These are phyloP conservation scores for Trididemnum miniatum DNA, from an alignment of 23 tunicate genomes.

Conservation along the genomic window DNA sequence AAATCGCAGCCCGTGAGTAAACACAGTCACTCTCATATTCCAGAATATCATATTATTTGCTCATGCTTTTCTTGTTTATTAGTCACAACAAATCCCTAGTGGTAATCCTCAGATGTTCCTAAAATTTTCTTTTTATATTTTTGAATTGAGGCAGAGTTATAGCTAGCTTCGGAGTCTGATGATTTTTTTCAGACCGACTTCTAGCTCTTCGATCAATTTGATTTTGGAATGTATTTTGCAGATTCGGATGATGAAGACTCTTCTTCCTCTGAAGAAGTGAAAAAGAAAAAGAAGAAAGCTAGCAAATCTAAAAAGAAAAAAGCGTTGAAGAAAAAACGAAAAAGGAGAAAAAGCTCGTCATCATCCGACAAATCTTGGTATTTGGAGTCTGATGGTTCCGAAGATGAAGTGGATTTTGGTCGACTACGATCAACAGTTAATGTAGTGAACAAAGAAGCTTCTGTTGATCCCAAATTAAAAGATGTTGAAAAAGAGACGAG, in stretches of 20 bases:
- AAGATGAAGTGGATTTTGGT: neutral
- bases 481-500: neutral
- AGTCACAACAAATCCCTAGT: too few relatives aligned
- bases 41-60: too few relatives aligned
- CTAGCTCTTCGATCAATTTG: neutral
- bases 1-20: too few relatives aligned
- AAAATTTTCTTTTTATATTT: too few relatives aligned
- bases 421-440: neutral
- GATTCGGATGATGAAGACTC: neutral
- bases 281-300: neutral
- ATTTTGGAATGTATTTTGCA: neutral
- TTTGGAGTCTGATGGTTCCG: neutral
- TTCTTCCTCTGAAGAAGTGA: conserved; percentile 12
- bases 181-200: neutral
- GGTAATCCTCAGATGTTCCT: too few relatives aligned
- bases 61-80: too few relatives aligned
- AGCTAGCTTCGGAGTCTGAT: too few relatives aligned
- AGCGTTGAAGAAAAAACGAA: neutral
- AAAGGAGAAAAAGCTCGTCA: neutral
- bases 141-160: too few relatives aligned
- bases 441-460: neutral
- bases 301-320: neutral
- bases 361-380: neutral
- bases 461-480: too few relatives aligned
- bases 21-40: too few relatives aligned